A percentile compares a stretch with the other conserved stretches of the same genome.
Evolutionary conservation across 2,113 vertebrate species (phyloP).

Genomic region (Actenoides lindsayi): DNA sequence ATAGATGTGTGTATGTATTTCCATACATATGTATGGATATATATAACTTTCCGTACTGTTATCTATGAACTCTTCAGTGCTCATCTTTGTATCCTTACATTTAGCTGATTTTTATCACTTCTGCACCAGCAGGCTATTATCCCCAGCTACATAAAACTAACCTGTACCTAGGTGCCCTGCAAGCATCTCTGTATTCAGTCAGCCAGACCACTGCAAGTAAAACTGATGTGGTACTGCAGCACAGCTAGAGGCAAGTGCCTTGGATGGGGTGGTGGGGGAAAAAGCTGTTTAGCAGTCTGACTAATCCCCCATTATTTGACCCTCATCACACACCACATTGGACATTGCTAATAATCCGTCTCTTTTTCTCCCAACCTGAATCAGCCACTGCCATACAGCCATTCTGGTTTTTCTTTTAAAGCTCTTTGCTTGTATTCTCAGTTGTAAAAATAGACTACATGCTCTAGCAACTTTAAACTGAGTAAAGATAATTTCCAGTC

Average conservation of each 20-base stretch:
- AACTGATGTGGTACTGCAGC: not conserved
- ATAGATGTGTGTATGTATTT: not conserved
- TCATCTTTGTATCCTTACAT: not conserved
- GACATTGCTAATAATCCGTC: not conserved
- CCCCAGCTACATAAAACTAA: not conserved
- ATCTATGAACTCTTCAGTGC: not conserved
- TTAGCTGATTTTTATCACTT: constrained; percentile 6
- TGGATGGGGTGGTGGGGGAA: not conserved
- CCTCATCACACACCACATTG: not conserved
- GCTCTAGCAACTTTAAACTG: not conserved
- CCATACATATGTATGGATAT: not conserved
- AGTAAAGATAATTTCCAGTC: not conserved
- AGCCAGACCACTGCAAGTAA: not conserved
- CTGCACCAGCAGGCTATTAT: not conserved
- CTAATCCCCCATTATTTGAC: not conserved
- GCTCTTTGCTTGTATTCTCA: not conserved
- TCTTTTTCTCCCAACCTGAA: not conserved
- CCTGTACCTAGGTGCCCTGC: not conserved
- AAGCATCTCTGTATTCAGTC: not conserved
- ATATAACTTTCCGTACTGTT: not conserved
- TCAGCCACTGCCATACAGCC: not conserved
- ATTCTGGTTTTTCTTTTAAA: not conserved
- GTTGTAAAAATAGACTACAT: not conserved
- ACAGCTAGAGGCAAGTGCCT: not conserved
- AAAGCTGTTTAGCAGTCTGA: not conserved